These are phyloP conservation scores for Armadillidium nasatum DNA, from an alignment of 1,140 invertebrate species.

Conservation along the genomic window DNA sequence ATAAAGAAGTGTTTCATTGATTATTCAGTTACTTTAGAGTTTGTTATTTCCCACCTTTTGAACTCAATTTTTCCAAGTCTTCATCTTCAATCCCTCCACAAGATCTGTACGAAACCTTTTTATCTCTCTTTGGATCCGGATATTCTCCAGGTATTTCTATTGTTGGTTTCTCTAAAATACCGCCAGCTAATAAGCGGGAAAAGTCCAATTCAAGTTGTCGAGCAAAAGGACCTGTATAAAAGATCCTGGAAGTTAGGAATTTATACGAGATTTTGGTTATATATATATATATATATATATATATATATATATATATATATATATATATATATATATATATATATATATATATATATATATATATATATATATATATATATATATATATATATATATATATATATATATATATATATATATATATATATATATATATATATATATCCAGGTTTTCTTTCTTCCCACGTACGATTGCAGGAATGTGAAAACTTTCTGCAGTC, in stretches of 20 bases:
- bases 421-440: background rate
- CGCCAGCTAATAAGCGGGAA: constrained; percentile 65
- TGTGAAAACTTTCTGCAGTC: too few relatives aligned
- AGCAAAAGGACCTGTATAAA: constrained; percentile 61
- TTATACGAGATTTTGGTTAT: too few relatives aligned
- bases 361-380: constrained; percentile 20
- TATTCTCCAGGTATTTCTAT: constrained; percentile 72
- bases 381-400: constrained; percentile 1
- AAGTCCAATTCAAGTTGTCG: constrained; percentile 71
- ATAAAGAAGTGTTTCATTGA: background rate
- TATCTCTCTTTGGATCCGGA: constrained; percentile 55
- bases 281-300: background rate
- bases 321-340: background rate
- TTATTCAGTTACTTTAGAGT: too few relatives aligned
- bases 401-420: background rate
- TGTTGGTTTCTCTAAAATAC: constrained; percentile 66
- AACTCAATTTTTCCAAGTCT: background rate
- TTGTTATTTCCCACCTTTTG: background rate
- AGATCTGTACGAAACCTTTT: constrained; percentile 40
- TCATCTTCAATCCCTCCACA: constrained; percentile 43
- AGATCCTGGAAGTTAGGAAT: too few relatives aligned
- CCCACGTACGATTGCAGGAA: too few relatives aligned
- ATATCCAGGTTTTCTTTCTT: too few relatives aligned
- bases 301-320: background rate
- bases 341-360: constrained; percentile 22